Evolutionary conservation across 2,113 vertebrate genomes (phyloP).

Genomic region (Steatornis caripensis): DNA sequence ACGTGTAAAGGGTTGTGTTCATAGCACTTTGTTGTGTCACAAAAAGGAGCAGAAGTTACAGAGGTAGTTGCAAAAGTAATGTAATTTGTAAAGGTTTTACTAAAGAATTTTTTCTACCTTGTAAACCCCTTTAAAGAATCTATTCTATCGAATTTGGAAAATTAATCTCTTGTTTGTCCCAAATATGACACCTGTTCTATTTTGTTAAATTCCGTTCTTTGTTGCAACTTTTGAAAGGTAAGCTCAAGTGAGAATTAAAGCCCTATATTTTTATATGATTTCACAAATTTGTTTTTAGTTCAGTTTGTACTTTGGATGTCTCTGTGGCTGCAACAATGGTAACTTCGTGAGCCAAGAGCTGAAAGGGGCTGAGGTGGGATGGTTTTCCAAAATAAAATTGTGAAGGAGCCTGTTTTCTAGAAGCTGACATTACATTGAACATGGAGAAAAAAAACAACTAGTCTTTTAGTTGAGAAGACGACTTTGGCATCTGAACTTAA

Average conservation of each 20-base stretch:
- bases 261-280: background rate
- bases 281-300: background rate
- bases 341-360: background rate
- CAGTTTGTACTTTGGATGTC: fast-evolving
- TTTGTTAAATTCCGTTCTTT: background rate
- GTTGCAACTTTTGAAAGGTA: background rate
- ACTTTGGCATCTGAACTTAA: background rate
- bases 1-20: background rate
- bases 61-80: background rate
- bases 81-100: background rate
- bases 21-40: background rate
- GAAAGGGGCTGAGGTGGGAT: background rate
- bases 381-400: background rate
- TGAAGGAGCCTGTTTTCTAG: background rate
- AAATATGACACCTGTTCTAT: background rate
- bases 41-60: background rate
- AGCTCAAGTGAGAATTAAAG: background rate
- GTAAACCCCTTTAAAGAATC: background rate
- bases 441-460: background rate
- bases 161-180: background rate
- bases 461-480: background rate
- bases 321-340: background rate
- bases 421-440: background rate
- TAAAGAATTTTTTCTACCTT: background rate
- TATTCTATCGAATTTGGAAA: background rate